These are phyloP conservation scores for Artemisiospiza belli DNA, from an alignment of 2,113 vertebrate species.

Conservation along the genomic window DNA sequence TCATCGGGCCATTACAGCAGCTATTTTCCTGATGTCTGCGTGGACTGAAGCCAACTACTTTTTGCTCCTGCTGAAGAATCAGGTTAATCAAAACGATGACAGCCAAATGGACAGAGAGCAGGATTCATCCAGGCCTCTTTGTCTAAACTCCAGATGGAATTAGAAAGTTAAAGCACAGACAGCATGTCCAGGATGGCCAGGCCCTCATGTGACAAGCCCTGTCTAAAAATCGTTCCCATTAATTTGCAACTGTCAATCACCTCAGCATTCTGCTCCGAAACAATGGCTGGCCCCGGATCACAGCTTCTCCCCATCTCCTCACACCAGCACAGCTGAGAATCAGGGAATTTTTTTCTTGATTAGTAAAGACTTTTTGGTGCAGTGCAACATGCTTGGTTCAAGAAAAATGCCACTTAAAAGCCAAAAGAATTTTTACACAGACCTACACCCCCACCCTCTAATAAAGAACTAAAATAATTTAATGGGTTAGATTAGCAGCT, in stretches of 20 bases:
- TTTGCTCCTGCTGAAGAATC: slow-evolving; percentile 57
- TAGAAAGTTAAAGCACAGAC: slow-evolving; percentile 56
- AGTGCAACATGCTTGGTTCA: background rate
- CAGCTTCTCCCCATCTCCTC: slow-evolving; percentile 27
- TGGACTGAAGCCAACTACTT: slow-evolving; percentile 42
- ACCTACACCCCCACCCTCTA: background rate
- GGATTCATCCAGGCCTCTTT: slow-evolving; percentile 51
- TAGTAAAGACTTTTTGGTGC: slow-evolving; percentile 19
- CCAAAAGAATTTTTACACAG: background rate
- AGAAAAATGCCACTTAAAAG: background rate
- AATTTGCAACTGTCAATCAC: slow-evolving; percentile 65
- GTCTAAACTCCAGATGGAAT: slow-evolving; percentile 61
- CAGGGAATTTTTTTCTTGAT: slow-evolving; percentile 2
- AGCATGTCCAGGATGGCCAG: slow-evolving; percentile 8
- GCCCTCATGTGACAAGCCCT: slow-evolving; percentile 41
- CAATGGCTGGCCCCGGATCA: slow-evolving; percentile 31
- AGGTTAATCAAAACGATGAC: slow-evolving; percentile 64
- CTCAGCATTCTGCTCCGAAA: slow-evolving; percentile 30
- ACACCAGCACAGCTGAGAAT: background rate
- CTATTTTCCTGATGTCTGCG: slow-evolving; percentile 45
- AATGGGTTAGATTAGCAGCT: background rate
- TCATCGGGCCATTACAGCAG: background rate
- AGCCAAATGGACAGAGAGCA: slow-evolving; percentile 54
- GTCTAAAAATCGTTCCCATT: slow-evolving; percentile 49
- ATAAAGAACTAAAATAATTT: background rate